Percentiles rank a stretch among this genome's conserved stretches.
Conservation (phyloP, 2,888 invertebrate genomes). For the Pyrrhosoma nymphula region DNA sequence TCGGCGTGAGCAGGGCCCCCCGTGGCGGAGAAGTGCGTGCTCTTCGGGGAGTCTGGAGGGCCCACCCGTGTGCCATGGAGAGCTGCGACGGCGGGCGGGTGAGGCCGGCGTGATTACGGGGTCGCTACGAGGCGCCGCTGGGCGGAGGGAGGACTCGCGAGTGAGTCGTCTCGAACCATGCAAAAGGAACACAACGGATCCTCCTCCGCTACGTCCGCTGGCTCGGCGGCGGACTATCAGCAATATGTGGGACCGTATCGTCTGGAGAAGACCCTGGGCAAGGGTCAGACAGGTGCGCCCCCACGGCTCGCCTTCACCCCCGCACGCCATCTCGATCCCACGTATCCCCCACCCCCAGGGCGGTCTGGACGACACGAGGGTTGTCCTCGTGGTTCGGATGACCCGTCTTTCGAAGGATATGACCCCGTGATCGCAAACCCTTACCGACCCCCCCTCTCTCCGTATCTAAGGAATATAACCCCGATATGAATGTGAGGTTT, state of each 20-base stretch:
- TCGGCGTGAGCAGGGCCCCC: conserved; percentile 19
- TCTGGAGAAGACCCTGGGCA: conserved; percentile 99
- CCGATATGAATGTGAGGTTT: not conserved
- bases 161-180: conserved; percentile 64
- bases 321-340: not conserved
- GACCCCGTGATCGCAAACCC: not conserved
- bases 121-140: conserved; percentile 44
- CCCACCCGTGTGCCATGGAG: conserved; percentile 61
- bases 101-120: conserved; percentile 62
- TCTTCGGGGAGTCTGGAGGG: not conserved
- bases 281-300: conserved; percentile 97
- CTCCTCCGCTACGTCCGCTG: conserved; percentile 64
- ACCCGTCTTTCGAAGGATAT: not conserved
- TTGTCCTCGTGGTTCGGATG: conserved; percentile 42
- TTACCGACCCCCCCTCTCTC: not conserved
- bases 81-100: conserved; percentile 39
- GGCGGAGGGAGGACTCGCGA: conserved; percentile 50
- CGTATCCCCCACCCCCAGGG: not conserved
- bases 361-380: conserved; percentile 36
- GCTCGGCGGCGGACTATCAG: conserved; percentile 82
- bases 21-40: not conserved
- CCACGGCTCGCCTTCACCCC: conserved; percentile 3
- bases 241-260: conserved; percentile 99
- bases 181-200: conserved; percentile 67
- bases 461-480: not conserved